Base-by-base conservation (phyloP, 2,888 invertebrate genomes). In the Congeria kusceri region DNA sequence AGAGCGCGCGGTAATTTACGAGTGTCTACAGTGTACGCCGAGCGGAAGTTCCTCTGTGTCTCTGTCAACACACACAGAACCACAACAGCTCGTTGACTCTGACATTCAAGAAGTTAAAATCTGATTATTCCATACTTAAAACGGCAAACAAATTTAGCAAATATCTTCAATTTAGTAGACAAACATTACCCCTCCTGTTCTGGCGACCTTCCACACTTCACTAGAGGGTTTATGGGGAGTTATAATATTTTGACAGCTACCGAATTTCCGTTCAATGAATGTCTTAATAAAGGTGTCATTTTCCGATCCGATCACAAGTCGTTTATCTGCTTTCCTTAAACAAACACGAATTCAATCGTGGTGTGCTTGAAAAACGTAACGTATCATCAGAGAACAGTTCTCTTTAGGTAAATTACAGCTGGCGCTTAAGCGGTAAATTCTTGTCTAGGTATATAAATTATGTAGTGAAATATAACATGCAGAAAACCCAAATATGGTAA, bases 101-200 rank as follows among this genome's bases (percentile, higher is more conserved):
- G 20, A 23, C 23, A 53, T 53, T 53, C 2, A 18, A 53, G 53
- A 53, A 13, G 53, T 53, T 53, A 5, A 53, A 39, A 53, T 25
- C 53, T 20, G 53, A 25, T 53, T 53, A 53, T 53, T 53, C 53
- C 53, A n/a, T 53, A n/a, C 53, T 53, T 53, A 53, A 53, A 53
- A 53, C 9, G 53, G 25, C 53, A 53, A 53, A 53, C 53, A 53
- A 53, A 53, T 53, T 53, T 15, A 53, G 11, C 53, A 53, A 53
- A 53, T 25, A 53, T 53, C 23, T 53, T 53, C 53, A 53, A 53
- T 53, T 53, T 53, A 53, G 23, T n/a, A 53, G 25, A 53, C 25
- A 53, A 53, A 53, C 53, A 53, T 20, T 25, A 18, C 20, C 20
- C n/a, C 53, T 25, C 53, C 25, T 53, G 23, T 25, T 23, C 53